phyloP scores from a whole-genome alignment of 2,888 invertebrate species.

The Neoascia interrupta region DNA sequence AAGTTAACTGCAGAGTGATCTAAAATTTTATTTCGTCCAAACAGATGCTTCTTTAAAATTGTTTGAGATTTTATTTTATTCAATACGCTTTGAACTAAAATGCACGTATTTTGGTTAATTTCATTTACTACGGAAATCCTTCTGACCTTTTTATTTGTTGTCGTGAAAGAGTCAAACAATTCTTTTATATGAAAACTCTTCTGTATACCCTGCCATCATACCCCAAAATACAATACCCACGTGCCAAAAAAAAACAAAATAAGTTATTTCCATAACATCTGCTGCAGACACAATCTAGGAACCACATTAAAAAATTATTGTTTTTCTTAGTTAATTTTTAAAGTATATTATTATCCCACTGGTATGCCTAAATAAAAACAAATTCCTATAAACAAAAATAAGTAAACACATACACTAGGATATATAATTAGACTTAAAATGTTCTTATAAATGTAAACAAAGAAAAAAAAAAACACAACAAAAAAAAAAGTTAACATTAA shows the following conservation, averaged over 20 bases:
- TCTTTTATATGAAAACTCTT: too few species aligned
- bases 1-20: too few species aligned
- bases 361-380: conserved; percentile 34
- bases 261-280: neutral
- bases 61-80: too few species aligned
- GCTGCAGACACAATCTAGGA: conserved; percentile 2
- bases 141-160: too few species aligned
- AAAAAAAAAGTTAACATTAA: conserved; percentile 65
- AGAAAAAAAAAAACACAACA: conserved; percentile 33
- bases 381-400: conserved; percentile 30
- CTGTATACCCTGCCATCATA: too few species aligned
- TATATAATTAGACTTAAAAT: conserved; percentile 21
- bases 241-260: conserved; percentile 18
- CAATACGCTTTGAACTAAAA: too few species aligned
- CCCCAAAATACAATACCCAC: too few species aligned
- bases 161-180: too few species aligned
- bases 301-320: conserved; percentile 9
- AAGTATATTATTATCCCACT: conserved; percentile 27
- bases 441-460: conserved; percentile 10
- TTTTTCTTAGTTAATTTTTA: conserved; percentile 14
- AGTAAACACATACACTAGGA: conserved; percentile 2
- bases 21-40: too few species aligned
- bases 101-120: too few species aligned
- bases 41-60: too few species aligned
- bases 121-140: too few species aligned